phyloP scores from a whole-genome alignment of 2,888 invertebrate genomes.

The Byasa hedistus region DNA sequence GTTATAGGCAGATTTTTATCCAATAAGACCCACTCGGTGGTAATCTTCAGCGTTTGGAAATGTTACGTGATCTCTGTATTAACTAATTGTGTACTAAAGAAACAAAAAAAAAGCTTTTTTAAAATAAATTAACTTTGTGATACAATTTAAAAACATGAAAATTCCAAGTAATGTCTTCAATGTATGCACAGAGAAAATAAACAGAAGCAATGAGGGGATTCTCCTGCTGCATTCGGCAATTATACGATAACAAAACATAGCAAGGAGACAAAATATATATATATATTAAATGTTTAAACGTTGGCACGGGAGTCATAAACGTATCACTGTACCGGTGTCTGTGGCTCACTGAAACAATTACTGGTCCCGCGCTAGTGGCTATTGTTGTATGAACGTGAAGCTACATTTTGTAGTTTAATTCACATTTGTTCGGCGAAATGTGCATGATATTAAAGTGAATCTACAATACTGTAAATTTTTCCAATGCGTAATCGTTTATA shows the following conservation, averaged over 20 bases:
- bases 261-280: constrained; percentile 17
- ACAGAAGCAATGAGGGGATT: constrained; percentile 3
- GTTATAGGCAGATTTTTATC: no score
- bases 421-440: constrained; percentile 23
- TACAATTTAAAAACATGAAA: no score
- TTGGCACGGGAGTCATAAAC: constrained; percentile 23
- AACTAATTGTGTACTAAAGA: no score
- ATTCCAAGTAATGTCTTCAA: no score
- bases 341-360: constrained; percentile 28
- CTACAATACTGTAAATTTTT: not conserved
- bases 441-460: not conserved
- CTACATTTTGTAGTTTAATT: constrained; percentile 17
- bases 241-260: constrained; percentile 24
- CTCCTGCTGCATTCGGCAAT: not conserved
- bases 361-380: constrained; percentile 14
- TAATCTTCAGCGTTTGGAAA: no score
- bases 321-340: constrained; percentile 25
- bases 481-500: not conserved
- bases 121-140: no score
- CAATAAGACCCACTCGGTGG: no score
- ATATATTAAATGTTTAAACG: constrained; percentile 28
- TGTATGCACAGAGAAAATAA: not conserved
- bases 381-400: constrained; percentile 19
- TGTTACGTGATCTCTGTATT: no score
- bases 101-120: no score